These are phyloP conservation scores for Lampris megalopsis DNA, from an alignment of 2,113 vertebrate genomes.

Conservation along the genomic window DNA sequence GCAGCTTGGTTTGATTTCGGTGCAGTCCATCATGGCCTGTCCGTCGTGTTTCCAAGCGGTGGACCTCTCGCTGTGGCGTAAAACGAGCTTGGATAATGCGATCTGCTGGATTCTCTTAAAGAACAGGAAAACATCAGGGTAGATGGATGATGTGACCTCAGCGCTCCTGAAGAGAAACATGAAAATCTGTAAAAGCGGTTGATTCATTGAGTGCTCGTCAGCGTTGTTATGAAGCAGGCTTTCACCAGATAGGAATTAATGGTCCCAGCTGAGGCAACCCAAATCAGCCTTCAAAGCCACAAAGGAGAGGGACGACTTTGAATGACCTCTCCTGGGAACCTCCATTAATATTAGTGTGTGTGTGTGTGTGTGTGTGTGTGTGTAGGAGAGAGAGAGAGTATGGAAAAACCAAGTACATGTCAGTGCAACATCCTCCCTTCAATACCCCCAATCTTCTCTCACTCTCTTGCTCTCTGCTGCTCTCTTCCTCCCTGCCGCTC, in stretches of 20 bases:
- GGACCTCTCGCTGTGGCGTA: no score
- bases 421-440: not conserved
- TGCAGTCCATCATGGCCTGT: no score
- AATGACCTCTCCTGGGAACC: slow-evolving; percentile 13
- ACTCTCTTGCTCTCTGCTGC: not conserved
- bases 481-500: no score
- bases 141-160: not conserved
- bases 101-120: no score
- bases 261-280: not conserved
- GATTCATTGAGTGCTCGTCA: not conserved
- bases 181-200: not conserved
- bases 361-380: slow-evolving; percentile 12
- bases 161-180: not conserved
- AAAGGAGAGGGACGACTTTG: slow-evolving; percentile 8
- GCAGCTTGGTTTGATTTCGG: no score
- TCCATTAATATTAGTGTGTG: not conserved
- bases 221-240: not conserved
- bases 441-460: not conserved
- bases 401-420: no score
- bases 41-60: no score
- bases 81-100: no score
- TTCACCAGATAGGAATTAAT: not conserved
- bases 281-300: not conserved
- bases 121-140: no score
- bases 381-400: no score